Conservation (phyloP, 2,797 vertebrate genomes). For the Acridotheres tristis region DNA sequence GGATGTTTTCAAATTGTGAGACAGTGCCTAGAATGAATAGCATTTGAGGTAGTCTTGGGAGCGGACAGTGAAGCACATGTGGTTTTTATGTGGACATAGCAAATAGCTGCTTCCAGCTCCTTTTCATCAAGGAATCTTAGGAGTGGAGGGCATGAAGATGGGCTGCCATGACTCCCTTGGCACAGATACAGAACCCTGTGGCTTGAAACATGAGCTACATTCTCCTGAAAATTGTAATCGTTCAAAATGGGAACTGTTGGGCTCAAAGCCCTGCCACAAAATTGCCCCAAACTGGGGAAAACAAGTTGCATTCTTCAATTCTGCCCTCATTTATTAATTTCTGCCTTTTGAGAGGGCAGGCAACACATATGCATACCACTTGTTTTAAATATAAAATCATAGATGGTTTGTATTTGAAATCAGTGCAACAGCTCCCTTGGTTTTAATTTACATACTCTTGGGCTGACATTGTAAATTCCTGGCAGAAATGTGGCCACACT, state of each 20-base stretch:
- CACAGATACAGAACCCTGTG: neutral
- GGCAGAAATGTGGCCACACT: constrained; percentile 59
- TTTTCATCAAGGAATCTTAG: neutral
- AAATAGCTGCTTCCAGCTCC: neutral
- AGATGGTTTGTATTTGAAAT: constrained; percentile 37
- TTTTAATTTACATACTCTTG: constrained; percentile 38
- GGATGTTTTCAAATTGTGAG: neutral
- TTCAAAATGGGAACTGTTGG: neutral
- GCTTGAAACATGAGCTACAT: neutral
- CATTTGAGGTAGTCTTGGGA: neutral
- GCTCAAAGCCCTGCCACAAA: neutral
- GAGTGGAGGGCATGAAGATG: neutral
- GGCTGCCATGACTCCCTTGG: neutral
- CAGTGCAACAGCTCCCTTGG: neutral
- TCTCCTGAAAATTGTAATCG: neutral
- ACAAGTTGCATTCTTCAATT: neutral
- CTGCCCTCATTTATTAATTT: neutral
- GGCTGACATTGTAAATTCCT: constrained; percentile 64
- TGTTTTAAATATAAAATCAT: neutral
- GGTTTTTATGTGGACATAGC: neutral
- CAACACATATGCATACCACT: neutral
- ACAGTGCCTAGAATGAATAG: neutral
- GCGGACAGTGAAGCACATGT: neutral
- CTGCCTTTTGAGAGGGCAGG: neutral
- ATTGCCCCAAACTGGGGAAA: neutral